Percentiles rank a stretch among this genome's conserved stretches.
phyloP scores from a whole-genome alignment of 2,113 vertebrate genomes.

The Carassius auratus region DNA sequence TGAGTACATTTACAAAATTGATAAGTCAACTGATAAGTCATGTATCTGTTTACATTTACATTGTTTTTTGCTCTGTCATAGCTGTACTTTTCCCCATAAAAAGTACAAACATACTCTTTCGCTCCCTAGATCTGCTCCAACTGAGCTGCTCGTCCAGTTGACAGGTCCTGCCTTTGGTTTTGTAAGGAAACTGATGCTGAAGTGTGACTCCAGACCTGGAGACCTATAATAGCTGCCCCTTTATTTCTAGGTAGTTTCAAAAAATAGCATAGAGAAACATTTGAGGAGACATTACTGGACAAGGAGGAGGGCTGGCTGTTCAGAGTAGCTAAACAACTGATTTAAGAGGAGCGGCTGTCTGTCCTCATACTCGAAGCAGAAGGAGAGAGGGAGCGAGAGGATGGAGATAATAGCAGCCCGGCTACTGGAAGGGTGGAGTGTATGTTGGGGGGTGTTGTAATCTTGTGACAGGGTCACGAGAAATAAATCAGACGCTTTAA shows the following conservation, averaged over 20 bases:
- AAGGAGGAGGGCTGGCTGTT: slow-evolving; percentile 62
- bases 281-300: slow-evolving; percentile 60
- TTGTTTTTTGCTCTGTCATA: slow-evolving; percentile 7
- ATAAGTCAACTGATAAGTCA: too few species aligned
- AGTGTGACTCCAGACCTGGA: not conserved
- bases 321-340: slow-evolving; percentile 55
- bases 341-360: slow-evolving; percentile 48
- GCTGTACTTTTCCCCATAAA: not conserved
- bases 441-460: slow-evolving; percentile 59
- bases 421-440: slow-evolving; percentile 17
- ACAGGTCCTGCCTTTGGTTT: not conserved
- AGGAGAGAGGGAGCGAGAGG: slow-evolving; percentile 51
- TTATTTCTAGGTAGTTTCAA: slow-evolving; percentile 74
- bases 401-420: slow-evolving; percentile 50
- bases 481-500: slow-evolving; percentile 76
- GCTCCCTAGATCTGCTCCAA: not conserved
- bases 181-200: not conserved
- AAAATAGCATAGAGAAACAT: slow-evolving; percentile 70
- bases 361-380: slow-evolving; percentile 20
- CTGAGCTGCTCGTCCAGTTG: not conserved
- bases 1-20: too few species aligned
- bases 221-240: slow-evolving; percentile 72
- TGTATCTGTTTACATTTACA: too few species aligned
- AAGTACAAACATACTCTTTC: not conserved
- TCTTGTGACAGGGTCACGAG: slow-evolving; percentile 78